These are phyloP conservation scores for Synanthedon andrenaeformis DNA, from an alignment of 2,888 invertebrate species.

Conservation along the genomic window DNA sequence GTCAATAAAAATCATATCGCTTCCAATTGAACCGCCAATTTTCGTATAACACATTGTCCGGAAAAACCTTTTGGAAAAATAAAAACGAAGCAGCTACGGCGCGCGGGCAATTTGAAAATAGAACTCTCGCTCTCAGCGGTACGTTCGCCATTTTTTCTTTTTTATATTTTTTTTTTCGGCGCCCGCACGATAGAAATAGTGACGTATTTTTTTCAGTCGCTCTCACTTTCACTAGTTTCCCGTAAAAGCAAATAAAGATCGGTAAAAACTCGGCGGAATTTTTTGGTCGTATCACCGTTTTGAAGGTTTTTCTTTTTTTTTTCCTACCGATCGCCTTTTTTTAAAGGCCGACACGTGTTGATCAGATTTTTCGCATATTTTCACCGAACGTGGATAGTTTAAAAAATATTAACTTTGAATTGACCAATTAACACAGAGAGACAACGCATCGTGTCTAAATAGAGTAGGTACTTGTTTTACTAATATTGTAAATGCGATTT, in stretches of 20 bases:
- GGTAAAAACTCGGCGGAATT: constrained; percentile 49
- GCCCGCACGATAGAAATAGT: constrained; percentile 62
- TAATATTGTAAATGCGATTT: too few relatives aligned
- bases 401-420: not conserved
- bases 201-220: constrained; percentile 55
- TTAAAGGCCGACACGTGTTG: not conserved
- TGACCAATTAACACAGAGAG: too few relatives aligned
- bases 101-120: constrained; percentile 55
- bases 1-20: not conserved
- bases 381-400: not conserved
- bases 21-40: not conserved
- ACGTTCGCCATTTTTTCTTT: constrained; percentile 31
- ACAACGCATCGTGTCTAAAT: too few relatives aligned
- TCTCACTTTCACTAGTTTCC: constrained; percentile 57
- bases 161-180: constrained; percentile 34
- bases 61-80: constrained; percentile 14
- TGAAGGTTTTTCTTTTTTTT: not conserved
- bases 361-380: not conserved
- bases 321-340: not conserved
- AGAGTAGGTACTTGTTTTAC: too few relatives aligned
- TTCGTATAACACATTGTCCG: constrained; percentile 9
- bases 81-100: constrained; percentile 15
- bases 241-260: constrained; percentile 64
- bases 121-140: constrained; percentile 53
- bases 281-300: constrained; percentile 19